Evolutionary conservation across 2,113 vertebrate species (phyloP).

Genomic region (Rhadina sibilatrix): DNA sequence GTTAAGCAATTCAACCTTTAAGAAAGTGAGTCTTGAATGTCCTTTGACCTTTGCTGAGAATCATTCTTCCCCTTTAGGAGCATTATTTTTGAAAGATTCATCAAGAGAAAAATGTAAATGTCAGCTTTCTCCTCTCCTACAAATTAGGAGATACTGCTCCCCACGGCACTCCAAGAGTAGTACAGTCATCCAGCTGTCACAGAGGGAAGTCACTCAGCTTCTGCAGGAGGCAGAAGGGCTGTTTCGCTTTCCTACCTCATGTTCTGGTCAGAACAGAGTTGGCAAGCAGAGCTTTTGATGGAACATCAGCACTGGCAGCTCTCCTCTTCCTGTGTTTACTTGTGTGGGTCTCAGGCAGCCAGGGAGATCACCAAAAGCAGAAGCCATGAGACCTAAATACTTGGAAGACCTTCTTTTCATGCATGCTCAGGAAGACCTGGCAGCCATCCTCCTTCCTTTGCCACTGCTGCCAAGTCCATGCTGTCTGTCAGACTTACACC

Average conservation of each 20-base stretch:
- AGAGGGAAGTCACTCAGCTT: neutral
- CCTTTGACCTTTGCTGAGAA: neutral
- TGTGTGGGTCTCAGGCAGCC: neutral
- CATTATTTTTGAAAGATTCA: neutral
- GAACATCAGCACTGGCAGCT: neutral
- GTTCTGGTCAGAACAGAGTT: rapidly evolving
- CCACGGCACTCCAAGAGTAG: neutral
- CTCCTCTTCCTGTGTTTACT: neutral
- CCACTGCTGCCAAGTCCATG: neutral
- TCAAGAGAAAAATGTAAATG: neutral
- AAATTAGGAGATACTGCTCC: neutral
- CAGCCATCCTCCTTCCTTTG: neutral
- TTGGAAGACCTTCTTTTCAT: neutral
- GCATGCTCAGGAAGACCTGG: neutral
- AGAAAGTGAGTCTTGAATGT: neutral
- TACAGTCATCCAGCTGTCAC: neutral
- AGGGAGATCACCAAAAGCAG: neutral
- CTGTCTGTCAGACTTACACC: neutral
- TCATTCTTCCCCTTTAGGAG: neutral
- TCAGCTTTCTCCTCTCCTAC: neutral
- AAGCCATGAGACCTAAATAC: neutral
- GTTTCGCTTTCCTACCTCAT: rapidly evolving
- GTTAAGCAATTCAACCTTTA: neutral
- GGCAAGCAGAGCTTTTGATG: neutral
- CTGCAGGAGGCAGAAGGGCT: neutral